Percentiles rank a stretch among this genome's conserved stretches.
Evolutionary conservation across 2,797 vertebrate genomes (phyloP).

Genomic region (Mormyrops attenuatus): DNA sequence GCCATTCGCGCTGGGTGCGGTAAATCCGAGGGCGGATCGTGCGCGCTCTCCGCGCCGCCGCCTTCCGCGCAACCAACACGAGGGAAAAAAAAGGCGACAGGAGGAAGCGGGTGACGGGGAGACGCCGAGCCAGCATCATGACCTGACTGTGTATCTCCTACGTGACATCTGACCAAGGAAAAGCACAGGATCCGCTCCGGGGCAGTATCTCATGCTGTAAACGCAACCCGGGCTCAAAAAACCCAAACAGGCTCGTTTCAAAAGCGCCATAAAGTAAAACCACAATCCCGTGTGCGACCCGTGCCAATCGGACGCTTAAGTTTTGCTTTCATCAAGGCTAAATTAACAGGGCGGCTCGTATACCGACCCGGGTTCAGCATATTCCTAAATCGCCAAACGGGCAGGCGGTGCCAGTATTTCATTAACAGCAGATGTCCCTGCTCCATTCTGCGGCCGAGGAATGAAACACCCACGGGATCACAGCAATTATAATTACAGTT

Average conservation of each 20-base stretch:
- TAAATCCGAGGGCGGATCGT: neutral
- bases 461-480: neutral
- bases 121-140: neutral
- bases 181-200: neutral
- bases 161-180: neutral
- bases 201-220: neutral
- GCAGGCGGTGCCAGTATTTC: neutral
- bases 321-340: neutral
- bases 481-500: neutral
- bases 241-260: neutral
- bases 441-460: neutral
- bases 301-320: neutral
- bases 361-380: neutral
- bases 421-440: neutral
- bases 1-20: neutral
- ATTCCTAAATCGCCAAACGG: neutral
- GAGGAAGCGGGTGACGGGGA: neutral
- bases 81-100: neutral
- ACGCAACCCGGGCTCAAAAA: neutral
- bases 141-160: neutral
- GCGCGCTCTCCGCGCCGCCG: neutral
- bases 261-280: neutral
- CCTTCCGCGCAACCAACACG: conserved; percentile 1
- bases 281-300: neutral
- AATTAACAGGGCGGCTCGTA: neutral